Evolutionary conservation across 2,888 invertebrate species (phyloP).

Genomic region (Leptinotarsa haldemani): DNA sequence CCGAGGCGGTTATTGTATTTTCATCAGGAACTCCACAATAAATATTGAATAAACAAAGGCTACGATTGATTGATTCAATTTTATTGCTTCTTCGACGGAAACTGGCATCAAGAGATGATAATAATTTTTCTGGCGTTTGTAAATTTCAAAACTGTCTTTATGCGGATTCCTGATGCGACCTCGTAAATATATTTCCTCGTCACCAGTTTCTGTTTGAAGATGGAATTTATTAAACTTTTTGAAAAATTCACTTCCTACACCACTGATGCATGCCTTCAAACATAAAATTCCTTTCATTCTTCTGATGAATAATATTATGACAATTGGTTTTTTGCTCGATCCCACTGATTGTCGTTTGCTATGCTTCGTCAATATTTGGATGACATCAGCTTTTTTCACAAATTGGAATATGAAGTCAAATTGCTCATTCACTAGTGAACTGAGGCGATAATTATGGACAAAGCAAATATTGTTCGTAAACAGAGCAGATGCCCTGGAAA

Average conservation of each 20-base stretch:
- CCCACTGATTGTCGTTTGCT: constrained; percentile 5
- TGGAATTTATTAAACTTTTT: too few species aligned
- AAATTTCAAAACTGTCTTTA: too few species aligned
- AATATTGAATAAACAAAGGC: too few species aligned
- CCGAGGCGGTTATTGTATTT: too few species aligned
- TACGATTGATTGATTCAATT: too few species aligned
- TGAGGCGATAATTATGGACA: not conserved
- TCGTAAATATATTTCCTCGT: too few species aligned
- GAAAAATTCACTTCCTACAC: not conserved
- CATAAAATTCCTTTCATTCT: constrained; percentile 6
- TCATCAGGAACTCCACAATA: too few species aligned
- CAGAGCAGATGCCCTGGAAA: not conserved
- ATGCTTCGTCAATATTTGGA: constrained; percentile 16
- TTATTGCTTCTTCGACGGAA: too few species aligned
- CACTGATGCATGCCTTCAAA: not conserved
- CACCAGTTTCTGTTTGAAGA: too few species aligned
- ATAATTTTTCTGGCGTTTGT: too few species aligned
- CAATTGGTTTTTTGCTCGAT: not conserved
- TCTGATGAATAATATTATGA: constrained; percentile 17
- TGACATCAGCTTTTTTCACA: constrained; percentile 17
- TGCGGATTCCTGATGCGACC: too few species aligned
- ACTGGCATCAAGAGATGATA: too few species aligned
- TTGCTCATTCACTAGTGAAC: constrained; percentile 1
- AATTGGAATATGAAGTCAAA: constrained; percentile 6
- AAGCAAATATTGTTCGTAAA: constrained; percentile 1